phyloP scores from a whole-genome alignment of 2,888 invertebrate genomes.

The Lasioglossum marginatum region DNA sequence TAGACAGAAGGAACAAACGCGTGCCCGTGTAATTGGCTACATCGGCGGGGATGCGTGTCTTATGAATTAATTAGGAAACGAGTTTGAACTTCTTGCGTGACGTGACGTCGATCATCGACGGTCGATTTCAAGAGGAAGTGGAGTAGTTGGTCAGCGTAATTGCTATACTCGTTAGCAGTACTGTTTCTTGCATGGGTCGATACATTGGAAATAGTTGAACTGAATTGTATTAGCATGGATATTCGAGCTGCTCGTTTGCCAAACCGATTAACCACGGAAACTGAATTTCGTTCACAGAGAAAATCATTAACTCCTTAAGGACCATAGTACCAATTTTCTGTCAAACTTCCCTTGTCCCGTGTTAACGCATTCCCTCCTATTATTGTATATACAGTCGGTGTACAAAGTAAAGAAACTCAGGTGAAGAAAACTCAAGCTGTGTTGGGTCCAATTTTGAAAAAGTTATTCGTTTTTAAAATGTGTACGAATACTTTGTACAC shows the following conservation, averaged over 20 bases:
- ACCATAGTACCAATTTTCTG: background rate
- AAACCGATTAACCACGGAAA: background rate
- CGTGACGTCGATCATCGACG: background rate
- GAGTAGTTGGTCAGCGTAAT: background rate
- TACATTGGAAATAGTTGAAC: background rate
- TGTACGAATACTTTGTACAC: too few species aligned
- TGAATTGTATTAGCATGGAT: background rate
- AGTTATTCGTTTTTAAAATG: too few species aligned
- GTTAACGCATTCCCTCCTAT: background rate
- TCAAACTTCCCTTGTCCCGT: background rate
- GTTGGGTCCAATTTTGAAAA: too few species aligned
- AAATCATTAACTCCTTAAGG: background rate
- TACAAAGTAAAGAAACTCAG: too few species aligned
- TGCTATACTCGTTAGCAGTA: background rate
- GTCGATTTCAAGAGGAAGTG: background rate
- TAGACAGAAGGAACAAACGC: background rate
- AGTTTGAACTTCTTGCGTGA: background rate
- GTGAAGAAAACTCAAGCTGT: too few species aligned
- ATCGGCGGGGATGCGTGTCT: slow-evolving; percentile 4
- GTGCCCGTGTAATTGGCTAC: background rate
- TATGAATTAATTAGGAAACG: slow-evolving; percentile 10
- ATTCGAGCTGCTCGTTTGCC: background rate
- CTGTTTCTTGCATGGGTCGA: background rate
- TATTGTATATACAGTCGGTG: too few species aligned
- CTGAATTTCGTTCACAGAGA: background rate